Base-by-base conservation (phyloP, 2,888 invertebrate species). In the Onthophagus sagittarius region DNA sequence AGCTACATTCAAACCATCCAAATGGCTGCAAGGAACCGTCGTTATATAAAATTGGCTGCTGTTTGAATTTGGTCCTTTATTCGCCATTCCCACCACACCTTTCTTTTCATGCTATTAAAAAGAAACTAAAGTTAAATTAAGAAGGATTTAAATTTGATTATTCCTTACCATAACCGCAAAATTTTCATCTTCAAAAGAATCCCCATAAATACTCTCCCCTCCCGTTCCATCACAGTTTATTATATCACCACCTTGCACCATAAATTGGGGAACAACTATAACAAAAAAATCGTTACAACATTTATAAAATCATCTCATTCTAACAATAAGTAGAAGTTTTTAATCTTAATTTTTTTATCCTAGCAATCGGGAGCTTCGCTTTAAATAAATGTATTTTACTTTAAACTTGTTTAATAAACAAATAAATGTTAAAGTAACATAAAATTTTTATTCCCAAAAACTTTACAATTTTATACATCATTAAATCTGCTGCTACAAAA, bases 31-130 rank as follows among this genome's bases (percentile, higher is more conserved):
- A 0, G 90, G 89, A 0, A 90, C 91, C 0, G 92, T 90, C 0
- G 94, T 93, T 74, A 98, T 94, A 82, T 97, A 95, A 86, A 99
- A 99, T 86, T 99, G 99, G 0, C 98, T 98, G 77, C 94, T 94
- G 84, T 98, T 98, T 6, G 95, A 94, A 84, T 98, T 88, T 11
- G 90, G 90, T 71, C 91, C 97, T 83, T 88, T 91, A 86, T 93
- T 98, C 79, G 92, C 92, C 93, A 94, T 93, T 79, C 93, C 93
- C 0, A 95, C 86, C 0, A 90, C 87, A 1, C 94, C 94, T 69
- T 87, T 87, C 0, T 86, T 84, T 15, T 63, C 71, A 63, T 73
- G 63, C 62, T 71, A 11, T 23, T 23, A 23, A 23, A 23, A n/a
- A n/a, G n/a, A n/a, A n/a, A n/a, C n/a, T 23, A 69, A 72, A 71